Conservation (phyloP, 2,888 invertebrate species). For the Stratiomys singularior region DNA sequence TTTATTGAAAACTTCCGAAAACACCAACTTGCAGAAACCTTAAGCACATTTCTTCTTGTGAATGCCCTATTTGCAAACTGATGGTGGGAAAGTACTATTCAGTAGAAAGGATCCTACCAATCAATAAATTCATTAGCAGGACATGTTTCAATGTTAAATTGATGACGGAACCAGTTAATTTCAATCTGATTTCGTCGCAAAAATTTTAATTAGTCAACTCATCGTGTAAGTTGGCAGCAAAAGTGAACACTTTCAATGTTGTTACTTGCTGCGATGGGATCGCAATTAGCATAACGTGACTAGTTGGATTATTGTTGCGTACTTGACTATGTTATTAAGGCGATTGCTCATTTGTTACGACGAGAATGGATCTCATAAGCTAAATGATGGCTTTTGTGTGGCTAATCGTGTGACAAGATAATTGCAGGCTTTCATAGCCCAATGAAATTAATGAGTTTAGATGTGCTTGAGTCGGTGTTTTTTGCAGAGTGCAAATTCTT, state of each 20-base stretch:
- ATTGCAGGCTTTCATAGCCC: constrained; percentile 20
- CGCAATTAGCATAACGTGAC: constrained; percentile 52
- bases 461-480: background rate
- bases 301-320: constrained; percentile 48
- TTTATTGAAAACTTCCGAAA: too few species aligned
- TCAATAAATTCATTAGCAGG: background rate
- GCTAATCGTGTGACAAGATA: constrained; percentile 43
- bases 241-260: constrained; percentile 20
- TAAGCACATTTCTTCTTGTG: too few species aligned
- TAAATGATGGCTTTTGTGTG: constrained; percentile 27
- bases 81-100: background rate
- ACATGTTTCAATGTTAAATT: constrained; percentile 10
- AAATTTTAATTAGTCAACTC: constrained; percentile 50
- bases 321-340: constrained; percentile 50
- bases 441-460: constrained; percentile 37
- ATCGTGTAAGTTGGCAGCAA: constrained; percentile 16
- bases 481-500: too few species aligned
- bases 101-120: background rate
- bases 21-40: too few species aligned
- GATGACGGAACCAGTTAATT: constrained; percentile 3
- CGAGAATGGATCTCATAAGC: background rate
- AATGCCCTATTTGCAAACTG: background rate
- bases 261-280: background rate
- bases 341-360: constrained; percentile 45
- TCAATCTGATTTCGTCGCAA: constrained; percentile 30